Evolutionary conservation across 1,140 invertebrate species (phyloP), one percentile per base, ranked within the genome.

Genomic region (Hypsibius dujardini): DNA sequence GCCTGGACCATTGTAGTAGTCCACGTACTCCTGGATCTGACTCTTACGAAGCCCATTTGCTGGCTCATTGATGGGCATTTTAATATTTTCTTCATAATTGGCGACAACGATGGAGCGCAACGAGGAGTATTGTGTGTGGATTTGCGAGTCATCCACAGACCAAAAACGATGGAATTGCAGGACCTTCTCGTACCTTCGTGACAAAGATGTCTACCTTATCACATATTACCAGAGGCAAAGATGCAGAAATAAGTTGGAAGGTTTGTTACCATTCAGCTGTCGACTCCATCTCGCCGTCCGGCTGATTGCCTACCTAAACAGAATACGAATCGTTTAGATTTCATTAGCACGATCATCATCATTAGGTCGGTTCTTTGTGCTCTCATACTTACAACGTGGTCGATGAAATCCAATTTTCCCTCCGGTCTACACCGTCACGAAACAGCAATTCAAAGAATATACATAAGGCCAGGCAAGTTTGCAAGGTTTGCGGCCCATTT

Each of bases 1-100:
- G 0, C 95, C 95, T 28, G 92, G 87, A 1, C 93, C 91, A 0
- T 94, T 95, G 79, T 98, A 95, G 77, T 97, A 98, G 76, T 98
- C 95, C 1, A 98, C 91, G 80, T 92, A 99, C 80, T 99, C 95
- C 81, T 95, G 83, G 75, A 99, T 98, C 82, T 98, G 95, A 72
- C 92, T 96, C 79, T 93, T 95, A 79, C 87, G 90, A 77, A 92
- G 92, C 1, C 93, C 93, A n/a, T 84, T 77, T 0, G 95, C 95
- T 2, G 95, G 95, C 79, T 99, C 95, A 78, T 98, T 99, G 74
- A 98, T 95, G 1, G 95, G 95, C 84, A 98, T 86, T 84, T 98
- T 98, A 3, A 99, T 88, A 0, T 91, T 98, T 79, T 98, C 95
- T 76, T 98, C 92, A 81, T 87, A 97, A 77, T 98, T 98, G 1